Conservation (phyloP, 2,888 invertebrate species). For the Belgica antarctica region DNA sequence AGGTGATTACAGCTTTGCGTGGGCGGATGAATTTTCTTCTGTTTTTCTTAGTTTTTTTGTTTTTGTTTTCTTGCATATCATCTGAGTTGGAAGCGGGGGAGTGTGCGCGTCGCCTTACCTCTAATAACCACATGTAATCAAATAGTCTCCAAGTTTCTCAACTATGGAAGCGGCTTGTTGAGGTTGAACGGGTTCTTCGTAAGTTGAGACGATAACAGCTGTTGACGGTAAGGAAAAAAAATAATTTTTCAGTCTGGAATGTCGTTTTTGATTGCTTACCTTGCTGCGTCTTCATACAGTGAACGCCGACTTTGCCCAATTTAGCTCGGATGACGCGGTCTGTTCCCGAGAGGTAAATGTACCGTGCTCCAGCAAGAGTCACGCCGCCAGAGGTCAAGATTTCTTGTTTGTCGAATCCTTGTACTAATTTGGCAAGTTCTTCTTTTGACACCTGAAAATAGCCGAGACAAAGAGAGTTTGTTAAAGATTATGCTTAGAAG, state of each 20-base stretch:
- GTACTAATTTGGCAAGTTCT: conserved; percentile 84
- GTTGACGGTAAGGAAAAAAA: conserved; percentile 56
- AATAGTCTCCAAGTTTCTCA: conserved; percentile 96
- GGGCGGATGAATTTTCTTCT: not conserved
- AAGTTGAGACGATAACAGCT: conserved; percentile 91
- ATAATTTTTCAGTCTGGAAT: conserved; percentile 1
- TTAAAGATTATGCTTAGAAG: not conserved
- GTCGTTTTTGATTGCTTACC: too few species aligned
- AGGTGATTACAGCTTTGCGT: not conserved
- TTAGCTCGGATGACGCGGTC: conserved; percentile 92
- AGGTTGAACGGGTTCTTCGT: conserved; percentile 94
- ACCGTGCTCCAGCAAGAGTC: conserved; percentile 87
- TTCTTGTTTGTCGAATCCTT: conserved; percentile 87
- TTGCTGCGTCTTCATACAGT: conserved; percentile 95
- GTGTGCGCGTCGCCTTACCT: conserved; percentile 55
- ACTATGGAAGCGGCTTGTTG: conserved; percentile 95
- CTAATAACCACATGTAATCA: conserved; percentile 95
- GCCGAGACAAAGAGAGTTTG: conserved; percentile 46
- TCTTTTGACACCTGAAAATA: conserved; percentile 81
- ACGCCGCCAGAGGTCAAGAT: conserved; percentile 86
- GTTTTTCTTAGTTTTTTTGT: not conserved
- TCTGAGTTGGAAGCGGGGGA: not conserved
- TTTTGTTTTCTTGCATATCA: conserved; percentile 8
- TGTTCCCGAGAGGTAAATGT: conserved; percentile 93
- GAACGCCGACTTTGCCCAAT: conserved; percentile 88